These are phyloP conservation scores for Julus scandinavius DNA, from an alignment of 2,888 invertebrate genomes.

Conservation along the genomic window DNA sequence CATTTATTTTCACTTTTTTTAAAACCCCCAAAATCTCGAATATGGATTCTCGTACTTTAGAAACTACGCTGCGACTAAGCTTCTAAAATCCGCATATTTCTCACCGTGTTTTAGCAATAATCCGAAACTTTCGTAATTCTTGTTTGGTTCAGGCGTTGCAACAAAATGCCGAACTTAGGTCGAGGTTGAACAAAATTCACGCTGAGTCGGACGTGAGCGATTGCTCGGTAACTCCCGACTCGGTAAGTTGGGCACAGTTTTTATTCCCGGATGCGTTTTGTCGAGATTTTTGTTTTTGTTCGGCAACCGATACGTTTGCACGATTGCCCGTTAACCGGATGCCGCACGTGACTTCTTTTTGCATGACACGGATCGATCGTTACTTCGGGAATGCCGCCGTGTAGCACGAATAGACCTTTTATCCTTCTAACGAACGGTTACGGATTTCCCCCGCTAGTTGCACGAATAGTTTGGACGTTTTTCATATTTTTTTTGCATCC, in stretches of 20 bases:
- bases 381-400: background rate
- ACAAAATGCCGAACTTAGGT: constrained; percentile 79
- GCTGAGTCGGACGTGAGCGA: constrained; percentile 68
- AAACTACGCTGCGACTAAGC: no score
- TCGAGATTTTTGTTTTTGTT: background rate
- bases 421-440: no score
- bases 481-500: no score
- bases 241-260: constrained; percentile 50
- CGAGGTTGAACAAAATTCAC: constrained; percentile 65
- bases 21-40: no score
- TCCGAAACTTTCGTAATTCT: background rate
- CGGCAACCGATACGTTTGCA: background rate
- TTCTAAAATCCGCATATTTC: no score
- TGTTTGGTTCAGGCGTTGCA: constrained; percentile 72
- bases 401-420: no score
- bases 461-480: no score
- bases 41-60: no score
- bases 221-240: constrained; percentile 61
- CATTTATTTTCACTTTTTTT: background rate
- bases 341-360: background rate
- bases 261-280: constrained; percentile 56
- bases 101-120: background rate
- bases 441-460: no score
- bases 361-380: background rate
- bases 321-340: background rate